phyloP scores from a whole-genome alignment of 2,888 invertebrate species.

The Lithophane socia region DNA sequence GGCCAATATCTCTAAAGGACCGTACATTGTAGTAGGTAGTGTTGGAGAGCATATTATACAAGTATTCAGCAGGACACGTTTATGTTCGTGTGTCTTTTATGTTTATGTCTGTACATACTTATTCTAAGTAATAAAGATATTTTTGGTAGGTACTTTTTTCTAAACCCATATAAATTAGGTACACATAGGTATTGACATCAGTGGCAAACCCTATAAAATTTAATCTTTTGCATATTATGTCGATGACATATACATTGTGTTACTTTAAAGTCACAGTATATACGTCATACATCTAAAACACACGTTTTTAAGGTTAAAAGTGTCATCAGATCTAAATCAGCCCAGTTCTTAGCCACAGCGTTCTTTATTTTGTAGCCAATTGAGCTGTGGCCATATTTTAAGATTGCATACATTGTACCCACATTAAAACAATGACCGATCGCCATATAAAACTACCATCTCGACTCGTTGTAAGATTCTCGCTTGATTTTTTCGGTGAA shows the following conservation, averaged over 20 bases:
- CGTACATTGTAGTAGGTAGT: not conserved
- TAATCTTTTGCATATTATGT: not conserved
- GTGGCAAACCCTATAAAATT: not conserved
- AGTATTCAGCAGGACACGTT: constrained; percentile 9
- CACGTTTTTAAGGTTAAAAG: constrained; percentile 20
- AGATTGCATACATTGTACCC: constrained; percentile 5
- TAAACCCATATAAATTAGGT: not conserved
- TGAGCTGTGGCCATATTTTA: constrained; percentile 7
- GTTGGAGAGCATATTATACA: constrained; percentile 14
- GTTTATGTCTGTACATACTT: no score
- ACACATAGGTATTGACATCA: not conserved
- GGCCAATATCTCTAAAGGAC: not conserved
- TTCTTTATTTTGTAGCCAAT: not conserved
- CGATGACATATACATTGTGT: constrained; percentile 11
- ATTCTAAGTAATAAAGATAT: no score
- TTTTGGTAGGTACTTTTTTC: not conserved
- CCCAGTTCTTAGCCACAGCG: constrained; percentile 27
- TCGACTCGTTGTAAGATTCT: not conserved
- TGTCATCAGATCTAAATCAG: constrained; percentile 33
- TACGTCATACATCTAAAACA: not conserved
- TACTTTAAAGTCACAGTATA: not conserved
- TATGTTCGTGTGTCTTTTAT: constrained; percentile 21
- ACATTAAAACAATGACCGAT: not conserved
- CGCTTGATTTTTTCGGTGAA: not conserved
- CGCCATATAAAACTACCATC: not conserved